phyloP scores from a whole-genome alignment of 2,888 invertebrate species.

The Heliconius aoede region DNA sequence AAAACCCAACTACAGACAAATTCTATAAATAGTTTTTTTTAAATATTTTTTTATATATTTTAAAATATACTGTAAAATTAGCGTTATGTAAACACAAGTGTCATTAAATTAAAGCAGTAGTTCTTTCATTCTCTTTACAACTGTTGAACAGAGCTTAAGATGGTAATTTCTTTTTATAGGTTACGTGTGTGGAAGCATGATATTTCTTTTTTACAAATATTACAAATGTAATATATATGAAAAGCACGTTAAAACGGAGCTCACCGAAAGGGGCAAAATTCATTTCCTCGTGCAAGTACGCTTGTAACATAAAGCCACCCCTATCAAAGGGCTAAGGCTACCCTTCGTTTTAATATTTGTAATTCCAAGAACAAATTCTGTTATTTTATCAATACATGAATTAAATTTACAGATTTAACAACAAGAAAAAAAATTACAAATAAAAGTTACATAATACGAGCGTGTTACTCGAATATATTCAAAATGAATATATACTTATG shows the following conservation, averaged over 20 bases:
- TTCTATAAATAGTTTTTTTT: no score
- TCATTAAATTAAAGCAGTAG: not conserved
- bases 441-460: not conserved
- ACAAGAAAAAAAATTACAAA: not conserved
- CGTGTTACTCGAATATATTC: not conserved
- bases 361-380: conserved; percentile 6
- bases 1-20: no score
- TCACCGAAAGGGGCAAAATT: not conserved
- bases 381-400: not conserved
- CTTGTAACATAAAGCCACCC: conserved; percentile 25
- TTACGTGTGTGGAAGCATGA: not conserved
- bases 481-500: not conserved
- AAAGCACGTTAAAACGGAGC: not conserved
- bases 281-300: conserved; percentile 18
- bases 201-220: not conserved
- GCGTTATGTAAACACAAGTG: not conserved
- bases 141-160: not conserved
- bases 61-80: not conserved
- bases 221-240: not conserved
- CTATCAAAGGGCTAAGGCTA: conserved; percentile 15
- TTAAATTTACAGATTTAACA: not conserved
- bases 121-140: not conserved
- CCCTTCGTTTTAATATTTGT: conserved; percentile 22
- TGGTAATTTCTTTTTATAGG: not conserved
- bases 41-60: no score